Evolutionary conservation across 1,140 invertebrate genomes (phyloP).

Genomic region (Diachasmimorpha longicaudata): DNA sequence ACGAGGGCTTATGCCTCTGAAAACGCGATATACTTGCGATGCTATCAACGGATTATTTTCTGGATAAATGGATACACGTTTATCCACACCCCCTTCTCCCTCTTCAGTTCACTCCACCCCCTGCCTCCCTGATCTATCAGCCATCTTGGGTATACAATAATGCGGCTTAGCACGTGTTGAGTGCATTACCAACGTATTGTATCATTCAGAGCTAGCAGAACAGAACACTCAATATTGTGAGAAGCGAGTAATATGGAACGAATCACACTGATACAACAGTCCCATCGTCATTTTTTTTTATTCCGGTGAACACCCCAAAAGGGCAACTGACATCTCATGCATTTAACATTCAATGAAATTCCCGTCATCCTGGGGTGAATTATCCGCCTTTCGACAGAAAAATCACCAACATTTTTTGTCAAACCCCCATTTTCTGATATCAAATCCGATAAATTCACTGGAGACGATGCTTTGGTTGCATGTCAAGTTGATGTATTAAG

Average conservation of each 20-base stretch:
- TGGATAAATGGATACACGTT: constrained; percentile 52
- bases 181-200: constrained; percentile 28
- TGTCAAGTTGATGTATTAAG: constrained; percentile 53
- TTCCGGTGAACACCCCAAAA: neutral
- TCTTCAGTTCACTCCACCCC: neutral
- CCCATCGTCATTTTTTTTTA: neutral
- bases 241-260: constrained; percentile 19
- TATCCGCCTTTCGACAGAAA: neutral
- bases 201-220: constrained; percentile 11
- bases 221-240: constrained; percentile 6
- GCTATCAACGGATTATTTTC: constrained; percentile 61
- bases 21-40: constrained; percentile 41
- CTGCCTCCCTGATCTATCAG: neutral
- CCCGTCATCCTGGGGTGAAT: neutral
- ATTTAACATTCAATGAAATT: neutral
- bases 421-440: constrained; percentile 31
- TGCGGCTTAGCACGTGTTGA: constrained; percentile 34
- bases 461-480: constrained; percentile 44
- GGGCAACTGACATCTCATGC: neutral
- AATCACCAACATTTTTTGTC: neutral
- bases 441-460: constrained; percentile 54
- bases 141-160: constrained; percentile 15
- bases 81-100: neutral
- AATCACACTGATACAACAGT: neutral
- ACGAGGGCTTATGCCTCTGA: constrained; percentile 1